Percentiles rank a stretch among this genome's conserved stretches.
Evolutionary conservation across 2,888 invertebrate species (phyloP).

Genomic region (Scotopteryx bipunctaria): DNA sequence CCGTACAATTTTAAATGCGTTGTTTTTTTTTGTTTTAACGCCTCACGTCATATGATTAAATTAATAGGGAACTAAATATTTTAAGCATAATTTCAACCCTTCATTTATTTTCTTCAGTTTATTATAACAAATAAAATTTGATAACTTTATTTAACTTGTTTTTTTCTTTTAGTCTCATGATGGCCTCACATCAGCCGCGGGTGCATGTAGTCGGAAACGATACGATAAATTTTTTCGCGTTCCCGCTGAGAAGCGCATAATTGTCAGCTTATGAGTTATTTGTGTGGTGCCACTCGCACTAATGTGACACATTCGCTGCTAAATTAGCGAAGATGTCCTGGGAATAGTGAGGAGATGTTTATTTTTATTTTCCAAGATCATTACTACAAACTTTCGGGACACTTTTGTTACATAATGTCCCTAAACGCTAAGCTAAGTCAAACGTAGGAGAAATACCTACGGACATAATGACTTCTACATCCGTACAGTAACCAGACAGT

Average conservation of each 20-base stretch:
- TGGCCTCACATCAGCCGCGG: slow-evolving; percentile 24
- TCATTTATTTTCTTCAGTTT: not conserved
- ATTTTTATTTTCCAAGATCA: no score
- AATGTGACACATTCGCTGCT: slow-evolving; percentile 56
- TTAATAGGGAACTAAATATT: no score
- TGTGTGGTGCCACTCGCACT: slow-evolving; percentile 53
- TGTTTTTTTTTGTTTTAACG: no score
- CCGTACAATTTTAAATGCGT: no score
- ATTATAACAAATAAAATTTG: slow-evolving; percentile 1
- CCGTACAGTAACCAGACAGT: no score
- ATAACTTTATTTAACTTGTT: not conserved
- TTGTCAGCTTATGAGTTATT: slow-evolving; percentile 73
- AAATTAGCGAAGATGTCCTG: slow-evolving; percentile 48
- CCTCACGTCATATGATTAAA: no score
- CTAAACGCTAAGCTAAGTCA: no score
- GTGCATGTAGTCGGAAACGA: slow-evolving; percentile 67
- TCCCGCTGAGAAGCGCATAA: slow-evolving; percentile 58
- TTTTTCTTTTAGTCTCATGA: slow-evolving; percentile 10
- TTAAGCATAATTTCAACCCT: no score
- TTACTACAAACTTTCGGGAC: no score
- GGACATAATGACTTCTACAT: no score
- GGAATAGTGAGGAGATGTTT: slow-evolving; percentile 11
- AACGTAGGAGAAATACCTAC: no score
- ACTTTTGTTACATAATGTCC: no score
- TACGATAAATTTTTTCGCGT: slow-evolving; percentile 68